Base-by-base conservation (phyloP, 2,888 invertebrate species). In the Syrista parreyssii region DNA sequence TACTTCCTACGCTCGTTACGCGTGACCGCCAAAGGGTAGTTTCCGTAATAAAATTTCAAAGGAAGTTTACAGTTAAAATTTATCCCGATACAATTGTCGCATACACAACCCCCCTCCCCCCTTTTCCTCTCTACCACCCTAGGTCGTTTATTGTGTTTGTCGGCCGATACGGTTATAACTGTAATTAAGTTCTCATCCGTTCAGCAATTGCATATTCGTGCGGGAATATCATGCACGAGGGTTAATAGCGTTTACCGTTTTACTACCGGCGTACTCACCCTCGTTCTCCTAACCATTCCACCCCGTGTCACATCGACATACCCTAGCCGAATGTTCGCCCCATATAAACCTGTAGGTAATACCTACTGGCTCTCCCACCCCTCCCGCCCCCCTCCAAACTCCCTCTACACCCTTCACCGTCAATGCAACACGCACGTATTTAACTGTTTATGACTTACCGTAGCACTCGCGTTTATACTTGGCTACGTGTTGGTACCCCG, bases 161-260 rank as follows among this genome's bases (percentile, higher is more conserved):
- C 77, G 77, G 68, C 72, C 77, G 78, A 80, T 81, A 79, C 75
- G 82, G 79, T 82, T 80, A 83, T 78, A 76, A 79, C 83, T 80
- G 81, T 83, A 82, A 80, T 83, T 84, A 81, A 80, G 79, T 81
- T 80, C 76, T 79, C 81, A 78, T 84, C 82, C 79, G 78, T 82
- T 79, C 75, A 75, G 76, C 72, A 78, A 76, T 69, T 35, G 34
- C 79, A 69, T 76, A 76, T 76, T 35, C 74, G 55, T 69, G 74
- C 74, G 35, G 33, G 74, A 74, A 74, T 74, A 74, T 74, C 34
- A 35, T 31, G 71, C 68, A 36, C 68, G 34, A 68, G 82, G 82
- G 81, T 83, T 79, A 86, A 85, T 82, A 81, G 82, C 82, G 83
- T 84, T 86, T 83, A 83, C 78, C 80, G 81, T 79, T 84, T 84